Evolutionary conservation across 2,797 vertebrate species (phyloP).

Genomic region (Triplophysa yarkandensis): DNA sequence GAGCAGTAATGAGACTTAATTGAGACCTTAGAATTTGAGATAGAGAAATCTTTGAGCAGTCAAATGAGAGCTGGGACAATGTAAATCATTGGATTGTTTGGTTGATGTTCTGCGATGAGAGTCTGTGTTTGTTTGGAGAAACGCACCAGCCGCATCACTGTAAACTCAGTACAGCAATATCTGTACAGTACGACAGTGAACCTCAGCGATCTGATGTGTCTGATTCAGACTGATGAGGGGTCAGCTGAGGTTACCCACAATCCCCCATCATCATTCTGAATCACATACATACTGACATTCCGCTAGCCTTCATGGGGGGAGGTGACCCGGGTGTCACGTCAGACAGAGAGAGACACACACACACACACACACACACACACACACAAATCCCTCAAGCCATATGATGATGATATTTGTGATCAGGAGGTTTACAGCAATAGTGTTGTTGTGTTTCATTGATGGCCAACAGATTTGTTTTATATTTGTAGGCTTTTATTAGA

Average conservation of each 20-base stretch:
- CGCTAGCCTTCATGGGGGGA: conserved; percentile 74
- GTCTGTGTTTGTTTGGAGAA: conserved; percentile 81
- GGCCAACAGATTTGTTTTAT: neutral
- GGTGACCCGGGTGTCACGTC: conserved; percentile 67
- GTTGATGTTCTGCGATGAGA: conserved; percentile 57
- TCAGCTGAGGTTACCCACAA: conserved; percentile 27
- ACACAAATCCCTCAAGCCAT: conserved; percentile 51
- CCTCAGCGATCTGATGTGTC: conserved; percentile 49
- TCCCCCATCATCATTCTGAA: conserved; percentile 42
- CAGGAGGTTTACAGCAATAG: conserved; percentile 46
- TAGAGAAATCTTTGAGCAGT: too few relatives aligned
- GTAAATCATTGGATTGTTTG: too few relatives aligned
- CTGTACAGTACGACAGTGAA: conserved; percentile 26
- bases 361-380: conserved; percentile 31
- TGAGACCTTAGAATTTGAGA: too few relatives aligned
- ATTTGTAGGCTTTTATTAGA: neutral
- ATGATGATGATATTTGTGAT: conserved; percentile 19
- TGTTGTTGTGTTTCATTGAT: conserved; percentile 26
- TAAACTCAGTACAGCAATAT: conserved; percentile 45
- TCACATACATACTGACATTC: conserved; percentile 60
- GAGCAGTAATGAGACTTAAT: too few relatives aligned
- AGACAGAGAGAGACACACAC: conserved; percentile 63
- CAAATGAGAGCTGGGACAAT: too few relatives aligned
- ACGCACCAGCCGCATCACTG: conserved; percentile 63
- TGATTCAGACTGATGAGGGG: conserved; percentile 33